Evolutionary conservation across 2,113 vertebrate species (phyloP).

Genomic region (Caloenas nicobarica): DNA sequence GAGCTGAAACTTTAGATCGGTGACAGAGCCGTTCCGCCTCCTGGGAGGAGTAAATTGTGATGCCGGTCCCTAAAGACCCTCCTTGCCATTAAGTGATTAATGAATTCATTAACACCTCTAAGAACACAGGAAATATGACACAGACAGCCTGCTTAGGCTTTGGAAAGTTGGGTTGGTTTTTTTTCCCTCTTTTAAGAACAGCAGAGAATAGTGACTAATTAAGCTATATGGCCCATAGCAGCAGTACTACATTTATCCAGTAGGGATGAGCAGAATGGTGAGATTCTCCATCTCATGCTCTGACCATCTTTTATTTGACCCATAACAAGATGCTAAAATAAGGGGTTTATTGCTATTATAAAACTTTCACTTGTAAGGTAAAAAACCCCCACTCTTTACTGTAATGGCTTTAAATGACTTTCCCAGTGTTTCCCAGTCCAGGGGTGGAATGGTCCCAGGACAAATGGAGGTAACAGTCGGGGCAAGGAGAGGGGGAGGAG

Average conservation of each 20-base stretch:
- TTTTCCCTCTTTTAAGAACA: background rate
- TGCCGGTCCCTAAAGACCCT: slow-evolving; percentile 67
- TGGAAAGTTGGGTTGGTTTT: slow-evolving; percentile 5
- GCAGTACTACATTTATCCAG: slow-evolving; percentile 69
- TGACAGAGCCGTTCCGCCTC: slow-evolving; percentile 57
- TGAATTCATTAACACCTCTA: slow-evolving; percentile 80
- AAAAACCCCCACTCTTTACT: background rate
- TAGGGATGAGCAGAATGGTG: slow-evolving; percentile 25
- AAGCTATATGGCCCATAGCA: slow-evolving; percentile 64
- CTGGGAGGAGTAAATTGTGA: slow-evolving; percentile 66
- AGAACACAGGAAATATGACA: slow-evolving; percentile 70
- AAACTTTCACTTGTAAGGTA: slow-evolving; percentile 58
- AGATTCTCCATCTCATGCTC: slow-evolving; percentile 21
- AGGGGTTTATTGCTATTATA: slow-evolving; percentile 65
- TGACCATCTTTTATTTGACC: slow-evolving; percentile 64
- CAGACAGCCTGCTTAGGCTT: slow-evolving; percentile 63
- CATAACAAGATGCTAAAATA: slow-evolving; percentile 54
- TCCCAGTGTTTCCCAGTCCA: background rate
- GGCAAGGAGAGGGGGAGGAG: background rate
- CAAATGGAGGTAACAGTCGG: background rate
- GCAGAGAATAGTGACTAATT: slow-evolving; percentile 73
- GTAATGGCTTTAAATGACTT: slow-evolving; percentile 45
- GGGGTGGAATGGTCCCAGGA: background rate
- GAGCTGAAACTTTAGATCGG: slow-evolving; percentile 50
- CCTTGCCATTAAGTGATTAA: slow-evolving; percentile 79